Percentiles rank a stretch among this genome's conserved stretches.
These are phyloP conservation scores for Tinea semifulvella DNA, from an alignment of 2,888 invertebrate genomes.

Conservation along the genomic window DNA sequence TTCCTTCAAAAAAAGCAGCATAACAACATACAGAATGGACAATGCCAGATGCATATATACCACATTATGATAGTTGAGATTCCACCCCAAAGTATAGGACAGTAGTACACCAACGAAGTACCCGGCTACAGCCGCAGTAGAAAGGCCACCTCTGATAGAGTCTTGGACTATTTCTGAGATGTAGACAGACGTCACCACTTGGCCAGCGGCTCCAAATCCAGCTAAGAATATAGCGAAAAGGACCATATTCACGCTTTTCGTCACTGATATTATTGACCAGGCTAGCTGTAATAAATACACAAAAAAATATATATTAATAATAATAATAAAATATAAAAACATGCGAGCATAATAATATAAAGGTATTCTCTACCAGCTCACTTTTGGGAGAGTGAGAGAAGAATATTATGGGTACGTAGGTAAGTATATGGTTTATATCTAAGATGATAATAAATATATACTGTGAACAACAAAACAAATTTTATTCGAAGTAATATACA, in stretches of 20 bases:
- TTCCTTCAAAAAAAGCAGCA: conserved; percentile 31
- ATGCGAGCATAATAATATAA: too few relatives aligned
- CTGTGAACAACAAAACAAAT: too few relatives aligned
- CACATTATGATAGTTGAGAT: conserved; percentile 35
- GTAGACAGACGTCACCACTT: conserved; percentile 44
- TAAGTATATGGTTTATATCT: too few relatives aligned
- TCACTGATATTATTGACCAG: conserved; percentile 41
- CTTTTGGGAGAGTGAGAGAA: too few relatives aligned
- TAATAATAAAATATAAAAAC: too few relatives aligned
- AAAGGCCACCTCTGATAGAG: conserved; percentile 43
- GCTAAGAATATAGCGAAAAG: conserved; percentile 33
- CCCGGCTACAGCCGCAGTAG: conserved; percentile 37
- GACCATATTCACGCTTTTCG: conserved; percentile 33
- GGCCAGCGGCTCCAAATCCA: conserved; percentile 45
- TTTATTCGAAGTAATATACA: too few relatives aligned
- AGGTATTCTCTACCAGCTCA: too few relatives aligned
- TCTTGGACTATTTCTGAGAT: conserved; percentile 49
- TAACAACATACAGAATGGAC: conserved; percentile 27
- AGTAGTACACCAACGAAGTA: conserved; percentile 41
- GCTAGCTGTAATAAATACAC: conserved; percentile 34
- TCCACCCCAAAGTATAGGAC: conserved; percentile 41
- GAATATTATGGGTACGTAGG: too few relatives aligned
- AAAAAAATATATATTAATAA: too few relatives aligned
- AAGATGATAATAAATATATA: too few relatives aligned
- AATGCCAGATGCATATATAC: conserved; percentile 30